Percentiles rank a stretch among this genome's conserved stretches.
These are phyloP conservation scores for Agriotes lineatus DNA, from an alignment of 2,888 invertebrate species.

Conservation along the genomic window DNA sequence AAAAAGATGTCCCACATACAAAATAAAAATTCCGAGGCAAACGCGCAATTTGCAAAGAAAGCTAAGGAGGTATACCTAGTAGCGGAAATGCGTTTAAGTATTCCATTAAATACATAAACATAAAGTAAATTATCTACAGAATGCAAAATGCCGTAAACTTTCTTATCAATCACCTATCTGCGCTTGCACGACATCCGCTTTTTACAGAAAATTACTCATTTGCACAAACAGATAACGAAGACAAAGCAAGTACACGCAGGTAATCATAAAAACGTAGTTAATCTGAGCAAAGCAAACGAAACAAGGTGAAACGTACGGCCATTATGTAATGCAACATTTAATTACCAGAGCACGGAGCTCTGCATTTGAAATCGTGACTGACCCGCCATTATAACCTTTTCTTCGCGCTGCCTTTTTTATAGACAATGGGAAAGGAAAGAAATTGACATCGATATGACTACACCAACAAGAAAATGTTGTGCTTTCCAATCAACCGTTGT, in stretches of 20 bases:
- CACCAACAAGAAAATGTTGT: no score
- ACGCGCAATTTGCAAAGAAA: not conserved
- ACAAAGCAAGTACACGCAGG: conserved; percentile 11
- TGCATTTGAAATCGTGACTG: conserved; percentile 45
- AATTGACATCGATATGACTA: not conserved
- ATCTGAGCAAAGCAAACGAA: not conserved
- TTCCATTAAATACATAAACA: not conserved
- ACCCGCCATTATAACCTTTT: conserved; percentile 48
- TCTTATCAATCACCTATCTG: conserved; percentile 9
- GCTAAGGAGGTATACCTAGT: conserved; percentile 2
- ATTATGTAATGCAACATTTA: conserved; percentile 48
- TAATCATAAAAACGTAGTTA: not conserved
- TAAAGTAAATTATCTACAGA: not conserved
- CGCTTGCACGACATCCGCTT: conserved; percentile 4
- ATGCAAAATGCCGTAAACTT: not conserved
- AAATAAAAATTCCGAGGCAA: not conserved
- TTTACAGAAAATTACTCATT: not conserved
- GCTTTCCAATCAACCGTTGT: no score
- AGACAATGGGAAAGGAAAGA: not conserved
- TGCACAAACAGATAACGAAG: not conserved
- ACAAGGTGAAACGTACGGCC: conserved; percentile 3
- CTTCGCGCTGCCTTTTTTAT: not conserved
- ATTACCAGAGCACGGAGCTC: conserved; percentile 42
- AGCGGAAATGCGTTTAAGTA: not conserved
- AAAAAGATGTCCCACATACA: not conserved